Evolutionary conservation across 2,113 vertebrate species (phyloP).

Genomic region (Mirza zaza): DNA sequence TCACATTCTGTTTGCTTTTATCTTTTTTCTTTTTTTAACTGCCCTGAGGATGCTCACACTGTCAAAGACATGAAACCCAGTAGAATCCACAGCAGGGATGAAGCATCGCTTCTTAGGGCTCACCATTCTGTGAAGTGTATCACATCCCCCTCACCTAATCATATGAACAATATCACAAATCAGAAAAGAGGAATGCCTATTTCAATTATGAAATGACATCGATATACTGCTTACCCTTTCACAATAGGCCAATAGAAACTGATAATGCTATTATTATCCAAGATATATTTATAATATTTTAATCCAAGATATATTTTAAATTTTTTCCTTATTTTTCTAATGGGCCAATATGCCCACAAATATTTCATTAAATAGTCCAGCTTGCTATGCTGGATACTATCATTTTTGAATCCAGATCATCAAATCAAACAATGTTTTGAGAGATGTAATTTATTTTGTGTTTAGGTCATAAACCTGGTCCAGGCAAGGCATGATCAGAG

Average conservation of each 20-base stretch:
- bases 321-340: neutral
- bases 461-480: neutral
- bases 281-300: neutral
- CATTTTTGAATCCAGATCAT: neutral
- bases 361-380: slow-evolving; percentile 11
- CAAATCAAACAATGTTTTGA: neutral
- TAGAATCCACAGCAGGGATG: neutral
- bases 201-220: neutral
- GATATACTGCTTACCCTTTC: neutral
- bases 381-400: neutral
- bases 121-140: neutral
- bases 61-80: neutral
- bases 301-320: neutral
- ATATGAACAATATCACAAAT: neutral
- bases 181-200: neutral
- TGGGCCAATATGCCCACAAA: neutral
- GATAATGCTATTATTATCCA: neutral
- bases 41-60: neutral
- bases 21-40: neutral
- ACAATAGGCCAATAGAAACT: neutral
- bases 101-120: neutral
- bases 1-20: neutral
- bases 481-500: neutral
- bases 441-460: neutral
- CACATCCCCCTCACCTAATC: neutral